A percentile compares a stretch with the other conserved stretches of the same genome.
phyloP scores from a whole-genome alignment of 2,888 invertebrate species.

The Drosophila heteroneura region DNA sequence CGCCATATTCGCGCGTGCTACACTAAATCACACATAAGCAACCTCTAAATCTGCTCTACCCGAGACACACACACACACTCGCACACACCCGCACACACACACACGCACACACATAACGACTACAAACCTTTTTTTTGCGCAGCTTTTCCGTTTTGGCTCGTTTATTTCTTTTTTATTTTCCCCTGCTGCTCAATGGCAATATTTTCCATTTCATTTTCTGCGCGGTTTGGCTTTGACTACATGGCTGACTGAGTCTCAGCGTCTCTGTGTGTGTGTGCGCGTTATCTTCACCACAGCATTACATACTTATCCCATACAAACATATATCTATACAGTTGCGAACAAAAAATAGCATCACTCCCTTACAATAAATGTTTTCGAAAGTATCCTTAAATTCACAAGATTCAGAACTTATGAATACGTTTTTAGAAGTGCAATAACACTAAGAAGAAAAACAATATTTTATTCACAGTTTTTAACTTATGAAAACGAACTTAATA shows the following conservation, averaged over 20 bases:
- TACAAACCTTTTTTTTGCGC: constrained; percentile 15
- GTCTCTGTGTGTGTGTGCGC: constrained; percentile 22
- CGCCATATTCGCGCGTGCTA: constrained; percentile 85
- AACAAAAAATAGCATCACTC: neutral
- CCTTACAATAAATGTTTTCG: neutral
- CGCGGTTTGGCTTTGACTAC: constrained; percentile 77
- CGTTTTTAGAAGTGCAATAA: neutral
- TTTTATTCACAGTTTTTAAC: neutral
- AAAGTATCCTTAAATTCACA: neutral
- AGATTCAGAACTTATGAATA: neutral
- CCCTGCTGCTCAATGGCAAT: constrained; percentile 62
- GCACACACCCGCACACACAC: constrained; percentile 26
- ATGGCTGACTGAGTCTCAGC: constrained; percentile 60
- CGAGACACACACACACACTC: constrained; percentile 49
- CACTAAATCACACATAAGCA: constrained; percentile 85
- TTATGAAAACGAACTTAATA: neutral
- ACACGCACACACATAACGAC: constrained; percentile 27
- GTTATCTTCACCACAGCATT: constrained; percentile 74
- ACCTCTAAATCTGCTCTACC: constrained; percentile 85
- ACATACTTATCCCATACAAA: constrained; percentile 33
- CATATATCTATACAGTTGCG: neutral
- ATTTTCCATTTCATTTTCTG: constrained; percentile 81
- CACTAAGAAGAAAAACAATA: neutral
- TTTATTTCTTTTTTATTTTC: constrained; percentile 78
- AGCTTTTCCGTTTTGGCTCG: constrained; percentile 65